Base-by-base conservation (phyloP, 2,888 invertebrate species). In the Cataglyphis cursor region DNA sequence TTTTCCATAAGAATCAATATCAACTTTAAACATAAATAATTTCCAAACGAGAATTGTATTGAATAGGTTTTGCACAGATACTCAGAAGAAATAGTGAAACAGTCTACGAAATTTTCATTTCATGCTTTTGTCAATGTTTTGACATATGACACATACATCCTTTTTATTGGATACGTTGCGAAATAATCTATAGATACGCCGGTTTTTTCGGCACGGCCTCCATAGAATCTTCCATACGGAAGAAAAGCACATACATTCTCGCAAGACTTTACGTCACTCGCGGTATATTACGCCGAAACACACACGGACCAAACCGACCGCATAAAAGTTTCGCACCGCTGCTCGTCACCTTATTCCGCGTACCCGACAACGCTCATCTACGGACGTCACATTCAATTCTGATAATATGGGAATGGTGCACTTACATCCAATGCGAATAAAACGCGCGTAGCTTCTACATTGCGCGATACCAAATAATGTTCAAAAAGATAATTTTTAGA, bases 241-340 rank as follows among this genome's bases (percentile, higher is more conserved):
- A 75, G 73, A 41, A 31, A 65, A 54, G 41, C 5, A 24, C 24
- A 31, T 41, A 15, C 1, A 54, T 10, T 31, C 15, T 70, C 59
- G 59, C 8, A n/a, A 44, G 73, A 61, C 28, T 61, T 28, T 15
- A 28, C 41, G 59, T 38, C 24, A 38, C 59, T 73, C 61, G 4
- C 41, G n/a, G 5, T 73, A 73, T 31, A 61, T 73, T 74, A 74
- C 44, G 61, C 61, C 73, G 62, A 62, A 74, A 74, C 64, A 31
- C 41, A 74, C 44, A 24, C 28, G 51, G 51, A 51, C 48, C 48
- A 48, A 59, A 59, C 59, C 21, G 62, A 61, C 21, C 21, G 44
- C 31, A 21, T 62, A 74, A 74, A 74, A 74, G 64, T 74, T 74
- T 74, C 62, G 74, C 62, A 3, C 44, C 74, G 44, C 62, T 48